These are phyloP conservation scores for Crioceris asparagi DNA, from an alignment of 2,888 invertebrate genomes.

Conservation along the genomic window DNA sequence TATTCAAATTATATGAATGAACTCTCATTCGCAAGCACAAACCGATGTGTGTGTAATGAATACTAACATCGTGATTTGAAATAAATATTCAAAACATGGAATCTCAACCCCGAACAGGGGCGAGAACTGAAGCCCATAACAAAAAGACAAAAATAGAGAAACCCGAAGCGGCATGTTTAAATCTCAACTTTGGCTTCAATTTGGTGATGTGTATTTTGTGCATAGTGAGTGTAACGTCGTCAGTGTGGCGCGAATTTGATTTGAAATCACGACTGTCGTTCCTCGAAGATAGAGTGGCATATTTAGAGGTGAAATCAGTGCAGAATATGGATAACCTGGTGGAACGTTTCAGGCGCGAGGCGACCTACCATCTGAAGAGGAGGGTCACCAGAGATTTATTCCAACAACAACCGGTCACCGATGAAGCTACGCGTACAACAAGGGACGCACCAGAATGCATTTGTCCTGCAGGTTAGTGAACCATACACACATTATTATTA, in stretches of 20 bases:
- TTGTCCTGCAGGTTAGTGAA: slow-evolving; percentile 57
- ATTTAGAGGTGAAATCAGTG: slow-evolving; percentile 41
- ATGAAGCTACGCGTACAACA: slow-evolving; percentile 42
- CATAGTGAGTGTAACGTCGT: slow-evolving; percentile 50
- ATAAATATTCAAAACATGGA: no score
- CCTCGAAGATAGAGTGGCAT: slow-evolving; percentile 47
- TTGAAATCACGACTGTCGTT: slow-evolving; percentile 43
- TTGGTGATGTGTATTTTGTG: slow-evolving; percentile 52
- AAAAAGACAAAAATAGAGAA: no score
- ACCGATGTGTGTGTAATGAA: no score
- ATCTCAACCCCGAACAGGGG: no score
- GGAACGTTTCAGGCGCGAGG: slow-evolving; percentile 46
- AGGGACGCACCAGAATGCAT: slow-evolving; percentile 56
- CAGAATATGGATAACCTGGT: slow-evolving; percentile 39
- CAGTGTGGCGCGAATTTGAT: slow-evolving; percentile 49
- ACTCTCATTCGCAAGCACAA: no score
- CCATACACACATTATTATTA: not conserved
- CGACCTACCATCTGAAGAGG: slow-evolving; percentile 37
- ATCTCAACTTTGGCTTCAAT: slow-evolving; percentile 24
- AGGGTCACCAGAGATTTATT: slow-evolving; percentile 34
- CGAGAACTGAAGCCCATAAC: no score
- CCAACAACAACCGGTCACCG: slow-evolving; percentile 16
- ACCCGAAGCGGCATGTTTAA: no score
- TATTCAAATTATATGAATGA: no score
- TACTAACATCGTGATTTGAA: no score